phyloP scores from a whole-genome alignment of 2,797 vertebrate genomes.

The Momotus momota region DNA sequence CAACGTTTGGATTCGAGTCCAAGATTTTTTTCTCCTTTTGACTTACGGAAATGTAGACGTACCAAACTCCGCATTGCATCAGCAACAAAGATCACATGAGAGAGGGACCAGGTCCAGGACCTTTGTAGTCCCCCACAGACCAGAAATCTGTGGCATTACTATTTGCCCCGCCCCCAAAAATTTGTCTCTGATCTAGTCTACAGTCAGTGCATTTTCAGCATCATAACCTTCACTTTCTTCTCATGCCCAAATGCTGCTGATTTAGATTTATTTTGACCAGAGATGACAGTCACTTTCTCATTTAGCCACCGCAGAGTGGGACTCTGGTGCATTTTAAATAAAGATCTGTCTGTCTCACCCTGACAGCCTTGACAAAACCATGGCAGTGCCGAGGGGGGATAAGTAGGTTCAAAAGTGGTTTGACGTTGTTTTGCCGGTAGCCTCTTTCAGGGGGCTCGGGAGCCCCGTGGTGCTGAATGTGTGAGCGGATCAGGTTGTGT shows the following conservation, averaged over 20 bases:
- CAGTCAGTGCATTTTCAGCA: background rate
- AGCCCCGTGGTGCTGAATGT: background rate
- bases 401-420: background rate
- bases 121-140: background rate
- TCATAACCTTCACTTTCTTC: background rate
- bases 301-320: background rate
- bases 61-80: background rate
- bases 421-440: background rate
- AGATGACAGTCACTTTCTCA: background rate
- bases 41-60: background rate
- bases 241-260: background rate
- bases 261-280: background rate
- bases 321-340: background rate
- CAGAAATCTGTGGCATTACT: background rate
- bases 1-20: background rate
- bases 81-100: background rate
- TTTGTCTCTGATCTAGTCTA: background rate
- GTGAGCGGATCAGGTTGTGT: background rate
- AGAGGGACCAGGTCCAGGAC: background rate
- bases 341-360: background rate
- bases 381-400: fast-evolving
- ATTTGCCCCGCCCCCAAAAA: background rate
- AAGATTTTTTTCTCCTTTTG: background rate
- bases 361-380: background rate
- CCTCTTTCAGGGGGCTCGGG: background rate